A percentile compares a stretch with the other conserved stretches of the same genome.
These are phyloP conservation scores for Oreochromis tanganicae DNA, from an alignment of 2,113 vertebrate species.

Conservation along the genomic window DNA sequence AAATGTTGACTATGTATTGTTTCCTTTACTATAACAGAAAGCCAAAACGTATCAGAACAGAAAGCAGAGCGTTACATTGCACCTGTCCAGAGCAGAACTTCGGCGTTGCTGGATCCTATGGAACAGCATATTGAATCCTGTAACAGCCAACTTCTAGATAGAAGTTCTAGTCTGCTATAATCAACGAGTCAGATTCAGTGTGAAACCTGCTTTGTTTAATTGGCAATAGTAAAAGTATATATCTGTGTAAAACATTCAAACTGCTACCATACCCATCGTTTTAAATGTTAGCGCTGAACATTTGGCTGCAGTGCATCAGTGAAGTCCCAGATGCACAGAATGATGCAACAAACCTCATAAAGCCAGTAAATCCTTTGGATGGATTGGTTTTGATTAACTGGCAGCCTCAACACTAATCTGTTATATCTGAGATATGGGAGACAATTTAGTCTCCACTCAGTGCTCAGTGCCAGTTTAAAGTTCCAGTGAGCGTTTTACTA, in stretches of 20 bases:
- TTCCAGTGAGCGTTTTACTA: background rate
- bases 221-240: background rate
- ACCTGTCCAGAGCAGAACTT: background rate
- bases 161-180: background rate
- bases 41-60: rapidly evolving
- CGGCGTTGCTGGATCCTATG: background rate
- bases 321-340: background rate
- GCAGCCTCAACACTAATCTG: constrained; percentile 32
- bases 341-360: constrained; percentile 17
- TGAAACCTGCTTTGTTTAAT: background rate
- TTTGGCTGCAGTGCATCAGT: background rate
- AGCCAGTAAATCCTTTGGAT: constrained; percentile 16
- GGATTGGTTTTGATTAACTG: constrained; percentile 33
- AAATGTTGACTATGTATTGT: background rate
- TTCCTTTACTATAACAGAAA: background rate
- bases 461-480: background rate
- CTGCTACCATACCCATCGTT: rapidly evolving
- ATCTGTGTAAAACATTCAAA: background rate
- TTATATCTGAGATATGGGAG: constrained; percentile 1
- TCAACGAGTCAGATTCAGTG: background rate
- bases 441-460: background rate
- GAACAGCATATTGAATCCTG: background rate
- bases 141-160: background rate
- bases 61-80: background rate
- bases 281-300: rapidly evolving